Conservation (phyloP, 2,888 invertebrate species). For the Pteria penguin region DNA sequence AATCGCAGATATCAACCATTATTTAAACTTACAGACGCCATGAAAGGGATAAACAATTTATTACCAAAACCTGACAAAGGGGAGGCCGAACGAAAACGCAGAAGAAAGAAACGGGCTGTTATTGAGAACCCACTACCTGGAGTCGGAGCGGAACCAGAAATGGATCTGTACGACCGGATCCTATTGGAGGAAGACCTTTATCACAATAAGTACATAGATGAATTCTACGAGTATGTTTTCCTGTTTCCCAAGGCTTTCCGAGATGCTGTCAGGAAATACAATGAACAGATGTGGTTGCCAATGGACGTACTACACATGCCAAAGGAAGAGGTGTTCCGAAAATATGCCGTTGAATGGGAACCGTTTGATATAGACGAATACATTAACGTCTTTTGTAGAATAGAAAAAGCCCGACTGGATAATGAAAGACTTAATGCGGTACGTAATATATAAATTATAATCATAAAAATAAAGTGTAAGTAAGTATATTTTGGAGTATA, state of each 20-base stretch:
- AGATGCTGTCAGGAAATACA: constrained; percentile 42
- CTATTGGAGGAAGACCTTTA: constrained; percentile 51
- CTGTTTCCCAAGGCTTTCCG: constrained; percentile 37
- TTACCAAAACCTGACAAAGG: constrained; percentile 47
- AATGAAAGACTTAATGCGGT: constrained; percentile 30
- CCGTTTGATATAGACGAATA: constrained; percentile 62
- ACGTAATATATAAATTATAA: too few relatives aligned
- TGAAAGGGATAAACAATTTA: constrained; percentile 56
- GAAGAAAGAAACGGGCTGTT: constrained; percentile 11
- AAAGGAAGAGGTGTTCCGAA: constrained; percentile 52
- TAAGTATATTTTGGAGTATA: too few relatives aligned
- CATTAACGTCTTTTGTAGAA: constrained; percentile 39
- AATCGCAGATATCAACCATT: too few relatives aligned
- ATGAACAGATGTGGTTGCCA: constrained; percentile 51
- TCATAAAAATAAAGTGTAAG: too few relatives aligned
- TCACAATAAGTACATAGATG: constrained; percentile 46
- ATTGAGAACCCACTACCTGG: constrained; percentile 4
- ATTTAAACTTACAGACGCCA: constrained; percentile 53
- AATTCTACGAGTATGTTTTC: constrained; percentile 57
- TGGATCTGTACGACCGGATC: constrained; percentile 51
- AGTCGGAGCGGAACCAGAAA: constrained; percentile 42
- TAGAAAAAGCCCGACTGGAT: constrained; percentile 2
- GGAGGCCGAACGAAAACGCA: background rate
- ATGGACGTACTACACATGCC: constrained; percentile 47
- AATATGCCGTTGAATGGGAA: constrained; percentile 55